Evolutionary conservation across 1,140 invertebrate species (phyloP), one percentile per base, ranked within the genome.

Genomic region (Polypedilum pembai): DNA sequence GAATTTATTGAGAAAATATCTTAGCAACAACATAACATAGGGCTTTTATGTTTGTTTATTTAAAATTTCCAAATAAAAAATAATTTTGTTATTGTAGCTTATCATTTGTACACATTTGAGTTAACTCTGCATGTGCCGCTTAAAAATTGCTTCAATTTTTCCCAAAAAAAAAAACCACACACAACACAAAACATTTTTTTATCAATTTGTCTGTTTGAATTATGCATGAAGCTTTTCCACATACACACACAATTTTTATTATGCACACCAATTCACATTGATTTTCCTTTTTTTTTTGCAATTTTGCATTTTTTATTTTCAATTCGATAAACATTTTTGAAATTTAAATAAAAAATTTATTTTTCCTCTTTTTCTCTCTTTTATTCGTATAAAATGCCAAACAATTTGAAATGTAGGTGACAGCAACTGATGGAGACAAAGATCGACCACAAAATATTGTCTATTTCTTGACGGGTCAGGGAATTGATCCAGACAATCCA

Each of bases 401-500:
- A 33, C 5, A 33, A 1, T 56, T 56, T 56, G 45, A 56, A 56
- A 69, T 82, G 77, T 82, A 98, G 96, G 95, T 98, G 72, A 93
- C 90, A 24, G 96, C 96, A 21, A 95, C 92, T 3, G 96, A 98
- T 81, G 95, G 95, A 20, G 96, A 98, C 82, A 94, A 94, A 79
- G 94, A 96, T 81, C 88, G 96, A 73, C 91, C 91, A 66, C 94
- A 96, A 79, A 94, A 96, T 79, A 98, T 99, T 80, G 94, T 98
- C 7, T 99, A 98, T 83, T 96, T 95, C 83, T 85, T 99, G 73
- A 98, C 95, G 21, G 96, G 96, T 8, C 95, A 98, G 81, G 96
- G 95, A 74, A 96, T 98, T 78, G 94, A 97, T 85, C 90, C 94
- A 8, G 92, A 95, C 82, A 95, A 96, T 85, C 92, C 93, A 41